Evolutionary conservation across 2,113 vertebrate genomes (phyloP), one percentile per base, ranked within the genome.

Genomic region (Phoenicopterus ruber): DNA sequence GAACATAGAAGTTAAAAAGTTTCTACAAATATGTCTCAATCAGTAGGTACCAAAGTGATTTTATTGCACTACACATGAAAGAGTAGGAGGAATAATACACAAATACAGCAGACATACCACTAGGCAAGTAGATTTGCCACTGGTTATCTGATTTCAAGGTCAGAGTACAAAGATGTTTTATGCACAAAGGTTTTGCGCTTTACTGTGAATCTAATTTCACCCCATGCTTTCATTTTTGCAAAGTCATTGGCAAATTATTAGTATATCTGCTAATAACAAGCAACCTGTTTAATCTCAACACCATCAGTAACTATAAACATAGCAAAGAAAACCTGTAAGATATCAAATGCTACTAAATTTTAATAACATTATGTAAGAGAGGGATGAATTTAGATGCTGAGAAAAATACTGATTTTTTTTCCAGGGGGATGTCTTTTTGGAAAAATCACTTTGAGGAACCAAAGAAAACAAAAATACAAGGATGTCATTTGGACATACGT

Each of bases 401-500:
- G n/a, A 42, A 92, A 57, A 82, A 50, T 7, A 83, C 11, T 40
- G 17, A 3, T 6, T 5, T 28, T 50, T 49, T 70, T 80, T 57
- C 10, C 44, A 66, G 46, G 24, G 11, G 57, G 54, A 31, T 59
- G 15, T 54, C 7, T 55, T 22, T 82, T n/a, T 34, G 9, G 19
- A 78, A 65, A 38, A 63, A 62, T 58, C 38, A 18, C 46, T 83
- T 52, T 32, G 70, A 78, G 31, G 32, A 88, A 88, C 10, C 17
- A 62, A 84, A 82, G 65, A 26, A 86, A 46, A 52, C 13, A 40
- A 21, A 89, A 77, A 66, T 12, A 42, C 6, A 61, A 70, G 38
- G 17, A 66, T 22, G 42, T 82, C 3, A 66, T 81, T 82, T 74
- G 82, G 62, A 98, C 99, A 72, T 97, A 99, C 99, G 99, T 99